phyloP scores from a whole-genome alignment of 1,140 invertebrate genomes.

The Adoxophyes honmai region DNA sequence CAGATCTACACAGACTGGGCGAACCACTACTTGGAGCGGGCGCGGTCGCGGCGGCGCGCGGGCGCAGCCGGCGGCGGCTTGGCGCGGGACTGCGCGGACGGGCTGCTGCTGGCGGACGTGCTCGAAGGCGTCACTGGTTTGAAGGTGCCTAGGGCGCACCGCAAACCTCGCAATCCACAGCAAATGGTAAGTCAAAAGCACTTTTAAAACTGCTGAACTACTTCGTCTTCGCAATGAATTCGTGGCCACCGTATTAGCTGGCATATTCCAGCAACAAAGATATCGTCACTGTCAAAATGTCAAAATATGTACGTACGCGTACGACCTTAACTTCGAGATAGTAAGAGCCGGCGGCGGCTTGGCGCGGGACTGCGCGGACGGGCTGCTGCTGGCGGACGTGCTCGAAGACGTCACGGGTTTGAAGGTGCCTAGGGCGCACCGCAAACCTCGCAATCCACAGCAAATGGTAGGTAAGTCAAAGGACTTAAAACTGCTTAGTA shows the following conservation, averaged over 20 bases:
- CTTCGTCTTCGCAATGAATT: too few species aligned
- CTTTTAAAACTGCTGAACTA: background rate
- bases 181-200: conserved; percentile 90
- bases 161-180: conserved; percentile 90
- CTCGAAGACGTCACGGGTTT: conserved; percentile 96
- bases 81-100: conserved; percentile 93
- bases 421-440: conserved; percentile 91
- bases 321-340: too few species aligned
- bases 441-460: conserved; percentile 90
- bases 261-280: too few species aligned
- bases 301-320: too few species aligned
- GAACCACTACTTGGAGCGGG: conserved; percentile 97
- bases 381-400: conserved; percentile 92
- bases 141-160: conserved; percentile 91
- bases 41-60: conserved; percentile 89
- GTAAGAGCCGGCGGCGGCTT: conserved; percentile 84
- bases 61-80: conserved; percentile 86
- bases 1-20: conserved; percentile 99
- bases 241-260: too few species aligned
- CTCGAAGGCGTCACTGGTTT: conserved; percentile 96
- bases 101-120: conserved; percentile 92
- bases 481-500: background rate
- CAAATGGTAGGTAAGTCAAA: conserved; percentile 94
- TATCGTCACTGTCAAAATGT: too few species aligned
- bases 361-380: conserved; percentile 93